Evolutionary conservation across 2,797 vertebrate genomes (phyloP).

Genomic region (Tolypeutes matacus): DNA sequence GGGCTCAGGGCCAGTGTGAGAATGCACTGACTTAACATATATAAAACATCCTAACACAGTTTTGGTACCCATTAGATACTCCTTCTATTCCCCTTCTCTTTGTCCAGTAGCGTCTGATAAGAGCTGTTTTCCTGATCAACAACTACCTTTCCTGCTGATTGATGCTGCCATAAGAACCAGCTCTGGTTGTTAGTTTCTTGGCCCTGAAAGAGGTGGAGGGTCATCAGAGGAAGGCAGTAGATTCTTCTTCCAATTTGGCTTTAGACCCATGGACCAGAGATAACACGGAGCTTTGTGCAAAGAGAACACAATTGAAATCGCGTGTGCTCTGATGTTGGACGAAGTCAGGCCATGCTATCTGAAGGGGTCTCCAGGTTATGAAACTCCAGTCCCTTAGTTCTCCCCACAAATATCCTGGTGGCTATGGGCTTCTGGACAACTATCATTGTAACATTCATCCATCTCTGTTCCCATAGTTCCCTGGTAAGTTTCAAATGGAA

Average conservation of each 20-base stretch:
- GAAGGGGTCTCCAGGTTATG: not conserved
- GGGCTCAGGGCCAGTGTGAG: not conserved
- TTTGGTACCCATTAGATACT: not conserved
- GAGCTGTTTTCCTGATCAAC: not conserved
- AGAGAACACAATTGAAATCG: not conserved
- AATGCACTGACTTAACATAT: not conserved
- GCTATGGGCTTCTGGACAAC: slow-evolving; percentile 55
- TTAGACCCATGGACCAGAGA: not conserved
- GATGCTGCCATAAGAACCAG: not conserved
- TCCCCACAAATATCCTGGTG: slow-evolving; percentile 21
- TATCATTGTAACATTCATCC: slow-evolving; percentile 12
- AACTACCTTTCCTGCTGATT: not conserved
- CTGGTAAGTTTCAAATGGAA: slow-evolving; percentile 30
- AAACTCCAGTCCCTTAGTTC: not conserved
- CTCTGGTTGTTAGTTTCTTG: not conserved
- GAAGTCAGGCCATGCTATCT: not conserved
- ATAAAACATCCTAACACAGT: not conserved
- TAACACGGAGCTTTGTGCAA: not conserved
- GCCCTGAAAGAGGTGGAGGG: not conserved
- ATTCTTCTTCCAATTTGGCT: slow-evolving; percentile 5
- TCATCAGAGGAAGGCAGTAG: not conserved
- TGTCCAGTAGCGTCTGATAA: slow-evolving; percentile 16
- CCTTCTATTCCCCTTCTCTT: not conserved
- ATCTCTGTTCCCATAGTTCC: not conserved
- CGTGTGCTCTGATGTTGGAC: not conserved